Evolutionary conservation across 23 tunicate genomes (phyloP).

Genomic region (Ciona savignyi): DNA sequence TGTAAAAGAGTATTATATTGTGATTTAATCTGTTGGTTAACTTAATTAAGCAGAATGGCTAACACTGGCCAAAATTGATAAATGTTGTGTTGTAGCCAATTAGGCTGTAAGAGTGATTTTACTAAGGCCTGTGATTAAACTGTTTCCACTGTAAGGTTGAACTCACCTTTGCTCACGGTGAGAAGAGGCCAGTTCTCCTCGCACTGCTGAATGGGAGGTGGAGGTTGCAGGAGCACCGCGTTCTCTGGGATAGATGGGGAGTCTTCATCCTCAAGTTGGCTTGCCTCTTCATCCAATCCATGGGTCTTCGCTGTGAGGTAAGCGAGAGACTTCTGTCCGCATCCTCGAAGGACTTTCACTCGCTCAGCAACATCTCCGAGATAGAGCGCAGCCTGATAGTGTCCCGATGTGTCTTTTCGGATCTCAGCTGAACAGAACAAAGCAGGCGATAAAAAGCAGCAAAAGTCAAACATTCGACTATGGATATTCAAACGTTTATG

Average conservation of each 20-base stretch:
- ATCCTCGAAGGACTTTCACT: constrained; percentile 63
- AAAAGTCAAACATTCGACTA: no score
- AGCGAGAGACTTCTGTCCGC: constrained; percentile 93
- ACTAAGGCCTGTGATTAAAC: no score
- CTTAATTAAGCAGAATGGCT: no score
- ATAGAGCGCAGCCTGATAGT: constrained; percentile 91
- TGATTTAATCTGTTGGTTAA: no score
- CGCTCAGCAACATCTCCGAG: constrained; percentile 94
- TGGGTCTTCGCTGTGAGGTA: constrained; percentile 98
- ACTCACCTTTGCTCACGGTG: constrained; percentile 83
- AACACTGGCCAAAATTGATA: no score
- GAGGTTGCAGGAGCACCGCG: constrained; percentile 87
- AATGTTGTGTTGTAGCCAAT: no score
- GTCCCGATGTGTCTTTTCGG: constrained; percentile 92
- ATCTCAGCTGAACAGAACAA: constrained; percentile 59
- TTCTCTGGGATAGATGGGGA: constrained; percentile 45
- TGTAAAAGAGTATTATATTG: no score
- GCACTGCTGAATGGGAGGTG: constrained; percentile 67
- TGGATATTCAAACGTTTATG: no score
- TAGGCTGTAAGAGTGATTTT: no score
- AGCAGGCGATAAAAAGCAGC: no score
- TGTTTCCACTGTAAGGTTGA: no score
- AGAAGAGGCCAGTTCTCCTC: constrained; percentile 98
- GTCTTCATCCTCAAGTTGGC: constrained; percentile 65
- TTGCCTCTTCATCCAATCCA: constrained; percentile 80